Conservation (phyloP, 2,888 invertebrate species). For the Coelopa pilipes region DNA sequence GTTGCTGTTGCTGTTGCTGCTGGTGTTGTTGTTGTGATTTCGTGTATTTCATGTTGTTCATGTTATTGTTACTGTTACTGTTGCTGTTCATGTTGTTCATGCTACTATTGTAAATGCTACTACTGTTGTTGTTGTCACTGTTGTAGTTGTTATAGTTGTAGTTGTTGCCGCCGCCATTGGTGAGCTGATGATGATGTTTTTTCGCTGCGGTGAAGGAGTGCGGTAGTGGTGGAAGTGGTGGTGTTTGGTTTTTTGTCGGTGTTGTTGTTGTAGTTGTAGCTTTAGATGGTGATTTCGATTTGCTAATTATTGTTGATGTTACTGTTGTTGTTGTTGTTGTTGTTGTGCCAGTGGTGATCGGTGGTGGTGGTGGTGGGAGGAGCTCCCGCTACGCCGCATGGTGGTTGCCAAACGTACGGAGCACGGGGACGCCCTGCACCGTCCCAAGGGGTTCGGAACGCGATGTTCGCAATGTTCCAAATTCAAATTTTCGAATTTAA, state of each 20-base stretch:
- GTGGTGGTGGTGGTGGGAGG: conserved; percentile 52
- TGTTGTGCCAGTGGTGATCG: conserved; percentile 46
- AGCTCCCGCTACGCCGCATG: conserved; percentile 68
- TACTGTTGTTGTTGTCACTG: conserved; percentile 6
- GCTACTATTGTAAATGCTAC: conserved; percentile 14
- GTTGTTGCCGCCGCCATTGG: conserved; percentile 17
- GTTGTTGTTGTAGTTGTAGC: conserved; percentile 51
- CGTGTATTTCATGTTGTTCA: conserved; percentile 42
- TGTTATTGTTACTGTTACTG: conserved; percentile 9
- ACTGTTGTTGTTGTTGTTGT: conserved; percentile 47
- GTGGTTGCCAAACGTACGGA: conserved; percentile 68
- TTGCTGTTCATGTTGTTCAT: conserved; percentile 39
- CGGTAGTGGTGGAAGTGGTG: conserved; percentile 60
- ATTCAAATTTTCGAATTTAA: not conserved
- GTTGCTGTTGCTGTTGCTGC: no score
- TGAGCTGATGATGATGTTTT: not conserved
- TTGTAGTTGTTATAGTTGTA: not conserved
- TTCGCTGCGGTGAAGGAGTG: conserved; percentile 50
- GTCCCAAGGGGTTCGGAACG: conserved; percentile 1
- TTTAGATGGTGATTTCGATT: conserved; percentile 47
- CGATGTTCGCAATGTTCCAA: conserved; percentile 1
- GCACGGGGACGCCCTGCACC: conserved; percentile 66
- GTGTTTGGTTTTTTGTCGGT: conserved; percentile 42
- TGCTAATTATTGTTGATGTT: conserved; percentile 43
- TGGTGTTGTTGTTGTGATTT: conserved; percentile 24